Conservation (phyloP, 1,140 invertebrate genomes). For the Lasioglossum baleicum region DNA sequence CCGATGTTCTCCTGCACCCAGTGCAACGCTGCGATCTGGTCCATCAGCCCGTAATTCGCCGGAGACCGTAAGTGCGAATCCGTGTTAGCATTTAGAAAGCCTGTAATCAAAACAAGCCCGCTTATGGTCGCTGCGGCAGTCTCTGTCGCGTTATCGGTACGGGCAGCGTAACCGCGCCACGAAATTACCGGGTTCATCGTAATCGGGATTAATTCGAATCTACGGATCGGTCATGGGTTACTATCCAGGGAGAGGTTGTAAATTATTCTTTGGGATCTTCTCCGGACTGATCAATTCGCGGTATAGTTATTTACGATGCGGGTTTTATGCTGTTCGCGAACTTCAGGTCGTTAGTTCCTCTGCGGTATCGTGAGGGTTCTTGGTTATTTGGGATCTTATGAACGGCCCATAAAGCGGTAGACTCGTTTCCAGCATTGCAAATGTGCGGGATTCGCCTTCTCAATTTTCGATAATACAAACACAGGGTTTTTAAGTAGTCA, state of each 20-base stretch:
- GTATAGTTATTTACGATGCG: not conserved
- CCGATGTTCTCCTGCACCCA: constrained; percentile 97
- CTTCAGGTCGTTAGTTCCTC: not conserved
- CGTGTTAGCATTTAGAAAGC: constrained; percentile 93
- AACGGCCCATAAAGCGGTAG: no score
- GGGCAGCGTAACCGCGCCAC: constrained; percentile 12
- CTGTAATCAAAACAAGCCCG: constrained; percentile 81
- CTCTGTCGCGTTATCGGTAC: constrained; percentile 5
- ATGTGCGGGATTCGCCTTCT: no score
- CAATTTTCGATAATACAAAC: no score
- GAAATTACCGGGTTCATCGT: constrained; percentile 33
- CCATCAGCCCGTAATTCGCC: constrained; percentile 97
- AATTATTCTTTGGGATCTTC: constrained; percentile 19
- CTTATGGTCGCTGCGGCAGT: constrained; percentile 45
- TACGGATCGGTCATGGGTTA: not conserved
- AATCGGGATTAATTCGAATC: constrained; percentile 32
- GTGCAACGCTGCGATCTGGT: constrained; percentile 95
- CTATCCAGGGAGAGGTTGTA: not conserved
- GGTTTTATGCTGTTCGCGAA: not conserved
- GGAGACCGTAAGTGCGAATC: constrained; percentile 90
- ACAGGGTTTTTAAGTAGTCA: no score
- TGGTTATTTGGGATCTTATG: not conserved
- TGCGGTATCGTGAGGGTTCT: not conserved
- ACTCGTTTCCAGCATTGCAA: no score
- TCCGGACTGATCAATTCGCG: not conserved